Base-by-base conservation (phyloP, 2,797 vertebrate genomes). In the Apogon talboti region DNA sequence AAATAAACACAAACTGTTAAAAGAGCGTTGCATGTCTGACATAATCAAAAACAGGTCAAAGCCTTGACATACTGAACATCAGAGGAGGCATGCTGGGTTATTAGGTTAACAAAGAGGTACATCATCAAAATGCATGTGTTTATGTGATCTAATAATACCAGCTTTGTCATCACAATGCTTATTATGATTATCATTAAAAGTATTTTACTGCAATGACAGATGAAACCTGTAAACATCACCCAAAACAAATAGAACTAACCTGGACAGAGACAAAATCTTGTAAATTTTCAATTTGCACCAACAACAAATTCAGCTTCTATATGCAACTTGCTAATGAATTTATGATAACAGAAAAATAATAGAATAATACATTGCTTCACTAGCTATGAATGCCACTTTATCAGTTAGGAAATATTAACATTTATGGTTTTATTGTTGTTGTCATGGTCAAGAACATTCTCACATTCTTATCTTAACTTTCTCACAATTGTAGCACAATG, bases 141-240 rank as follows among this genome's bases (percentile, higher is more conserved):
- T 74, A 15, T 65, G 21, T 55, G 9, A 47, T 77, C 62, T 70
- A 81, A 77, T 65, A 71, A 82, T 76, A 66, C 43, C 33, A 16
- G 9, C 5, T 42, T 33, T 30, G 48, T 54, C 37, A 62, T 67
- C 47, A 33, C 24, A 41, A 38, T 38, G 13, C 38, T 53, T 49
- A 24, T 44, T 54, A 35, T 33, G 19, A 58, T 11, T 7, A 14
- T 47, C 18, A 42, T 12, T 50, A 33, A 61, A 40, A 15, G 16
- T 38, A 5, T 56, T 41, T 42, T 44, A 44, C 35, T 45, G 1
- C n/a, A 21, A 21, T 19, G 11, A 40, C 28, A 47, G 12, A 21
- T 16, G 24, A 28, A 1, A 18, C 7, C 46, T 50, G 11, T 9
- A 41, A 42, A 66, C 14, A 38, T 42, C 4, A 35, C 4, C n/a